phyloP scores from a whole-genome alignment of 2,113 vertebrate species.

The Condylura cristata region DNA sequence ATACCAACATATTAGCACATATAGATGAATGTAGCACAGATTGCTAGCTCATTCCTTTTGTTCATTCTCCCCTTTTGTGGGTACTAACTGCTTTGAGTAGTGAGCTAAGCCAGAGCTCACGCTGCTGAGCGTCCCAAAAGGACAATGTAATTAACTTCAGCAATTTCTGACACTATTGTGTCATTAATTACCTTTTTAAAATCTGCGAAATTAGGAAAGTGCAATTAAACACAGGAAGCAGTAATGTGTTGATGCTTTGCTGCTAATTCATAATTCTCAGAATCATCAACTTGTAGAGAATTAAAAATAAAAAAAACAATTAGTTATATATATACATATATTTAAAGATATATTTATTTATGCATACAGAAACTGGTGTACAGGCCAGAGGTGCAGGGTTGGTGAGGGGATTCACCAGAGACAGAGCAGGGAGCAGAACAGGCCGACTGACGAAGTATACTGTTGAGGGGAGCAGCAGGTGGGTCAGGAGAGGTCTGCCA shows the following conservation, averaged over 20 bases:
- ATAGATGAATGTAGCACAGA: too few species aligned
- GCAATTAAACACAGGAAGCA: background rate
- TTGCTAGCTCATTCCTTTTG: background rate
- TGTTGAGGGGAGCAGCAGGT: too few species aligned
- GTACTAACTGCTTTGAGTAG: background rate
- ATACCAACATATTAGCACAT: background rate
- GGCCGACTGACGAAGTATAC: too few species aligned
- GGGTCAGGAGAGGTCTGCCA: too few species aligned
- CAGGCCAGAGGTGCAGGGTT: too few species aligned
- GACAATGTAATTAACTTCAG: background rate
- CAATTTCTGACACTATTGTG: background rate
- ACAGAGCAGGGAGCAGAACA: too few species aligned
- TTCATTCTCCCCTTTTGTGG: background rate
- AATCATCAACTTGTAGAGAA: background rate
- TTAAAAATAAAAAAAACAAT: too few species aligned
- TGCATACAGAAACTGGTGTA: too few species aligned
- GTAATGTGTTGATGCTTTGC: background rate
- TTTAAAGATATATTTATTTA: too few species aligned
- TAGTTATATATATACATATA: too few species aligned
- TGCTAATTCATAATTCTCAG: constrained; percentile 37
- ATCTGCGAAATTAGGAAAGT: background rate
- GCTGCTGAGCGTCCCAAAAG: background rate
- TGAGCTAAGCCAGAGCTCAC: background rate
- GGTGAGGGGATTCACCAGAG: too few species aligned
- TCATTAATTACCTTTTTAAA: background rate